phyloP scores from a whole-genome alignment of 2,797 vertebrate species.

The Numenius phaeopus region DNA sequence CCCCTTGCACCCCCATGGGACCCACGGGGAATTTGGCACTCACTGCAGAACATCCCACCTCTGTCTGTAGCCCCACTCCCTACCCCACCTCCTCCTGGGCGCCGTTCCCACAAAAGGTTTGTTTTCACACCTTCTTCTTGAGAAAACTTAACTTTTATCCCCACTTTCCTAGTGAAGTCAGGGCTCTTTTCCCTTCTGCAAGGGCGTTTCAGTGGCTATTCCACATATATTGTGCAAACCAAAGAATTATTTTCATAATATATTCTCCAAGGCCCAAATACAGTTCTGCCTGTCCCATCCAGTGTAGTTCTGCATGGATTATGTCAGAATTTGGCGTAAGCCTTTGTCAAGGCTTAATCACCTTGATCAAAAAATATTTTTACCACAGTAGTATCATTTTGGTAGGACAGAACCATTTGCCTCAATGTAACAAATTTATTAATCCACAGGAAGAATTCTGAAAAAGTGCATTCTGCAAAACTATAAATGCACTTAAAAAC shows the following conservation, averaged over 20 bases:
- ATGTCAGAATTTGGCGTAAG: not conserved
- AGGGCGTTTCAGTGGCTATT: accelerated
- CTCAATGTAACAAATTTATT: not conserved
- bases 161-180: not conserved
- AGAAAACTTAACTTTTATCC: not conserved
- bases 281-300: not conserved
- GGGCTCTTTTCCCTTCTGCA: not conserved
- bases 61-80: not conserved
- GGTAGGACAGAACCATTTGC: not conserved
- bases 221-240: accelerated
- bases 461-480: not conserved
- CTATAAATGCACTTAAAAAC: not conserved
- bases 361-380: not conserved
- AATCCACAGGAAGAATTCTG: not conserved
- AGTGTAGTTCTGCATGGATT: not conserved
- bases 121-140: not conserved
- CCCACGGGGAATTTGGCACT: not conserved
- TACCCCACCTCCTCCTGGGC: not conserved
- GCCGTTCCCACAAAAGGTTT: not conserved
- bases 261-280: not conserved
- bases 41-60: not conserved
- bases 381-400: not conserved
- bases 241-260: not conserved
- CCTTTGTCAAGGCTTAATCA: not conserved
- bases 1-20: accelerated